Evolutionary conservation across 2,888 invertebrate species (phyloP).

Genomic region (Steinernema hermaphroditum): DNA sequence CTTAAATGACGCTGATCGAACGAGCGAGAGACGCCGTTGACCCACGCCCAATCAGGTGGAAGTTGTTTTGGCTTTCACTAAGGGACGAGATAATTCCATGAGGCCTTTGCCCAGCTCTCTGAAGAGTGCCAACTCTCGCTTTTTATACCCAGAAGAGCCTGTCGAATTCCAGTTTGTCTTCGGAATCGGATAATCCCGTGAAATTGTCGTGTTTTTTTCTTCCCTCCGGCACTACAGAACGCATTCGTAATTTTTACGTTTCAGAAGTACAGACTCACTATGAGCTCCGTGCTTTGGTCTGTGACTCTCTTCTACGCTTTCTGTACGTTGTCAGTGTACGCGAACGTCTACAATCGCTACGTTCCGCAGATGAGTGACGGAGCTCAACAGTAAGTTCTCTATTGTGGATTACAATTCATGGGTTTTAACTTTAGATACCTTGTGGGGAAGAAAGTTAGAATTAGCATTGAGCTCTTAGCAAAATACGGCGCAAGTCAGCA

Average conservation of each 20-base stretch:
- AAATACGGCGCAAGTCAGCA: conserved; percentile 7
- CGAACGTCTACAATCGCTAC: conserved; percentile 19
- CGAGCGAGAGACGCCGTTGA: not conserved
- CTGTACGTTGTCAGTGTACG: not conserved
- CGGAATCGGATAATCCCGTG: not conserved
- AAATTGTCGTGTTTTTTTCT: conserved; percentile 28
- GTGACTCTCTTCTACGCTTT: not conserved
- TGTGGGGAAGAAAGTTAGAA: not conserved
- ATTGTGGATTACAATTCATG: too few relatives aligned
- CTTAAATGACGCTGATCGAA: conserved; percentile 15
- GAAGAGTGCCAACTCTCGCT: not conserved
- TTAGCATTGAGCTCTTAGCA: not conserved
- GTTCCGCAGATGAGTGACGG: conserved; percentile 11
- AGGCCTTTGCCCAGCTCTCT: not conserved
- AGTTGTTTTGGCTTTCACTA: not conserved
- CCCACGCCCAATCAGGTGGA: not conserved
- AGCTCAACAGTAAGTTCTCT: not conserved
- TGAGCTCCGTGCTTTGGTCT: not conserved
- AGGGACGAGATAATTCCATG: too few relatives aligned
- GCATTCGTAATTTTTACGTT: not conserved
- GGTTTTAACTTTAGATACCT: not conserved
- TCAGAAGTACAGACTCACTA: conserved; percentile 1
- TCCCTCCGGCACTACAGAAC: too few relatives aligned
- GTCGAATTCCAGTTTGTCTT: not conserved
- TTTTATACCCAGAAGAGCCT: not conserved